phyloP scores from a whole-genome alignment of 2,113 vertebrate species.

The Ibidorhyncha struthersii region DNA sequence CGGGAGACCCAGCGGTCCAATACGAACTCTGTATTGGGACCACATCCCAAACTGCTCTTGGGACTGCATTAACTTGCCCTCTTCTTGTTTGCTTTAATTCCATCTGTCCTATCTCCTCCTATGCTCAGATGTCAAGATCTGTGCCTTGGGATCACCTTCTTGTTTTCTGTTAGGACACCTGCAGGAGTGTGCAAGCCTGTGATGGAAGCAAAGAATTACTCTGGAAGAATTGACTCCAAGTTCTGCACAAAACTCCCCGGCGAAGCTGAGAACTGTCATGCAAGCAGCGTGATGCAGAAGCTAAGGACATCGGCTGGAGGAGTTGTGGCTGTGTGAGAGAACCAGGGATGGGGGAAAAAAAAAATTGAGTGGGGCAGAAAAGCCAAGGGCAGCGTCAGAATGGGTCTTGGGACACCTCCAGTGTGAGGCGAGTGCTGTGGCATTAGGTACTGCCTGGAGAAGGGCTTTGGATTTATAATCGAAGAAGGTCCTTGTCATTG shows the following conservation, averaged over 20 bases:
- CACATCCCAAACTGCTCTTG: neutral
- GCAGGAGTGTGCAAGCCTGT: neutral
- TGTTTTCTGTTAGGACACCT: neutral
- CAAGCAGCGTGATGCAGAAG: neutral
- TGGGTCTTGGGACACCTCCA: neutral
- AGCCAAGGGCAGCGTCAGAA: neutral
- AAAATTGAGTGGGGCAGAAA: neutral
- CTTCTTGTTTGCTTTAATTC: neutral
- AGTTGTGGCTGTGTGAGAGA: neutral
- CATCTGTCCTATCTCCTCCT: neutral
- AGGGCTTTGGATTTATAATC: neutral
- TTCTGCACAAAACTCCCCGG: neutral
- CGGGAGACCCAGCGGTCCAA: neutral
- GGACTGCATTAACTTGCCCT: neutral
- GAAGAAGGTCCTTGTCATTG: neutral
- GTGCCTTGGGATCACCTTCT: neutral
- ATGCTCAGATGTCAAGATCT: neutral
- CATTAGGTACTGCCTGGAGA: neutral
- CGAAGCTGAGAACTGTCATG: neutral
- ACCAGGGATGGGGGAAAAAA: neutral
- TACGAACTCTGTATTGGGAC: neutral
- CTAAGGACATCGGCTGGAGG: rapidly evolving
- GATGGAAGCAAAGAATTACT: neutral
- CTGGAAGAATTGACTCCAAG: neutral
- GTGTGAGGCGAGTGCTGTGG: neutral